Conservation (phyloP, 2,113 vertebrate species). For the Aramus guarauna region DNA sequence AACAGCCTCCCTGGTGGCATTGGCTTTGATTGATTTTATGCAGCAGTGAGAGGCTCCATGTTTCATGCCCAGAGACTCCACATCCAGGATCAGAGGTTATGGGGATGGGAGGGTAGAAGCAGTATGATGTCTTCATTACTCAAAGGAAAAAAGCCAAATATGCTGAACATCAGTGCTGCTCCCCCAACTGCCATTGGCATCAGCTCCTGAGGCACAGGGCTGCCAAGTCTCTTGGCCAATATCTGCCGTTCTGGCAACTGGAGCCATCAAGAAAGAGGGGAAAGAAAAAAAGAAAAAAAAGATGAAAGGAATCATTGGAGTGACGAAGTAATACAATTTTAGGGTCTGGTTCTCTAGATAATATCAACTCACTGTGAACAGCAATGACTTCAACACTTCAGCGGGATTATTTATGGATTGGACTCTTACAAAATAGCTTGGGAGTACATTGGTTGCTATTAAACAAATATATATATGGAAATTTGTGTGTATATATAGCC, state of each 20-base stretch:
- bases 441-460: neutral
- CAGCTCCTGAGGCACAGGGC: neutral
- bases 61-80: constrained; percentile 6
- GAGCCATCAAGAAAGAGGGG: neutral
- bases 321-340: neutral
- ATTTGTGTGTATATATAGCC: neutral
- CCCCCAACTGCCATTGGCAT: constrained; percentile 36
- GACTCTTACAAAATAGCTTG: neutral
- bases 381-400: neutral
- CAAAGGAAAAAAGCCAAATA: constrained; percentile 40
- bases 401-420: neutral
- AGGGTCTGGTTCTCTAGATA: neutral
- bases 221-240: constrained; percentile 29
- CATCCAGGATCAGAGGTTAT: constrained; percentile 43
- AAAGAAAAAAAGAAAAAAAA: fast-evolving
- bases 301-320: neutral
- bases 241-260: neutral
- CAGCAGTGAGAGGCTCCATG: constrained; percentile 8
- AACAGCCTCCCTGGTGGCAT: constrained; percentile 46
- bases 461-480: neutral
- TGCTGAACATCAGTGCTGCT: neutral
- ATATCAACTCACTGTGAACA: neutral
- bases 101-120: neutral
- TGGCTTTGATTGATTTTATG: constrained; percentile 45
- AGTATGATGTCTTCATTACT: constrained; percentile 64